Conservation (phyloP, 2,888 invertebrate genomes). For the Drosophila anomalata region DNA sequence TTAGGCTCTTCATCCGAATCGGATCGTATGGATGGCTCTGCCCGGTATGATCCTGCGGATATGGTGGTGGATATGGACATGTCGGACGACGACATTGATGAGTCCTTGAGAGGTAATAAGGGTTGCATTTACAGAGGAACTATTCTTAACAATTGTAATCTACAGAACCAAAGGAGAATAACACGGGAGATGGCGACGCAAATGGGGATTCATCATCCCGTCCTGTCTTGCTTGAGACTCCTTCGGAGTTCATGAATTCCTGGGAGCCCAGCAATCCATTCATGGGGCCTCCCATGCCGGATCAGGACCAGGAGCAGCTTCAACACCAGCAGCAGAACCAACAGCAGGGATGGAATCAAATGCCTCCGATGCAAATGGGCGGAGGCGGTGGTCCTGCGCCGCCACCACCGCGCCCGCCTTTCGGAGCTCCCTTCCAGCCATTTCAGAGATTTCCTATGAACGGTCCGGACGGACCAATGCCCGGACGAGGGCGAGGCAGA, state of each 20-base stretch:
- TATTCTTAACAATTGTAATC: background rate
- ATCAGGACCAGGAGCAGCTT: conserved; percentile 50
- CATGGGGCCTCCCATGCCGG: conserved; percentile 54
- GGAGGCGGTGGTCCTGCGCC: conserved; percentile 46
- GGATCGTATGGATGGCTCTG: conserved; percentile 75
- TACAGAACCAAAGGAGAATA: conserved; percentile 56
- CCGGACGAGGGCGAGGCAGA: conserved; percentile 48
- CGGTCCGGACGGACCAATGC: conserved; percentile 57
- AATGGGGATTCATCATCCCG: conserved; percentile 58
- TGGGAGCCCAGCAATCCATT: conserved; percentile 73
- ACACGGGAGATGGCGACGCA: conserved; percentile 52
- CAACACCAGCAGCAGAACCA: conserved; percentile 54
- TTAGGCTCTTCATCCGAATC: conserved; percentile 78
- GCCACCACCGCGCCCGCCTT: conserved; percentile 56
- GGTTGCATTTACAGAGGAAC: background rate
- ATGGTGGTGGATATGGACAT: conserved; percentile 94
- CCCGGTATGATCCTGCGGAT: conserved; percentile 85
- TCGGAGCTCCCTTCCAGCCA: conserved; percentile 58
- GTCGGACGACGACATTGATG: conserved; percentile 89
- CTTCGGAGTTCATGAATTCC: conserved; percentile 71
- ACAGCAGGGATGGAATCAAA: conserved; percentile 72
- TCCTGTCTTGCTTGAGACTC: conserved; percentile 80
- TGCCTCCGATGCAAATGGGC: conserved; percentile 65
- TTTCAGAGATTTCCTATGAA: conserved; percentile 62
- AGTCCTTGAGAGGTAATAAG: conserved; percentile 81